Evolutionary conservation across 2,797 vertebrate genomes (phyloP).

Genomic region (Borostomias antarcticus): DNA sequence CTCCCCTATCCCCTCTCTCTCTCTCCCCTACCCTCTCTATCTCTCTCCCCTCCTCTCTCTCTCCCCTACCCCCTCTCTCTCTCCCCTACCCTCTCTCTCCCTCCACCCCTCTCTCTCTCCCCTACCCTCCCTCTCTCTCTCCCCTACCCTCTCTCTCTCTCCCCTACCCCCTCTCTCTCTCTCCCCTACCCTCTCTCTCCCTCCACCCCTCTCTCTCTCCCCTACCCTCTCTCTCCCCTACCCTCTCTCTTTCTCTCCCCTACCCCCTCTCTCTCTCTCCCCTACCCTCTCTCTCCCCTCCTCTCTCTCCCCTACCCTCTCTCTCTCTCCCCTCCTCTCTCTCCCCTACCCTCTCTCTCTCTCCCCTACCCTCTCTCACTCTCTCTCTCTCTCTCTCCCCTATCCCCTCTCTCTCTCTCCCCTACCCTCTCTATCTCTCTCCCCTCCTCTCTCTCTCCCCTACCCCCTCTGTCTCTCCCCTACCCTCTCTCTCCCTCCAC

Average conservation of each 20-base stretch:
- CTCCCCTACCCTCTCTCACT: too few relatives aligned
- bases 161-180: background rate
- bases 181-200: background rate
- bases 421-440: conserved; percentile 55
- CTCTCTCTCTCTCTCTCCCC: background rate
- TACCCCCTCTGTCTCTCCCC: background rate
- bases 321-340: background rate
- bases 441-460: background rate
- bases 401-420: conserved; percentile 55
- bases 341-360: background rate
- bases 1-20: background rate
- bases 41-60: background rate
- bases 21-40: background rate
- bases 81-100: background rate
- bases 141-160: too few relatives aligned
- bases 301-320: background rate
- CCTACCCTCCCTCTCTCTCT: conserved; percentile 56
- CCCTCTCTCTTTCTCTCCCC: too few relatives aligned
- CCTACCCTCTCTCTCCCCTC: conserved; percentile 53
- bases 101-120: conserved; percentile 54
- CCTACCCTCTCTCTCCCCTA: background rate
- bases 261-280: conserved; percentile 57
- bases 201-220: background rate
- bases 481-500: background rate
- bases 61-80: too few relatives aligned